phyloP scores from a whole-genome alignment of 2,113 vertebrate species.

The Megaptera novaeangliae region DNA sequence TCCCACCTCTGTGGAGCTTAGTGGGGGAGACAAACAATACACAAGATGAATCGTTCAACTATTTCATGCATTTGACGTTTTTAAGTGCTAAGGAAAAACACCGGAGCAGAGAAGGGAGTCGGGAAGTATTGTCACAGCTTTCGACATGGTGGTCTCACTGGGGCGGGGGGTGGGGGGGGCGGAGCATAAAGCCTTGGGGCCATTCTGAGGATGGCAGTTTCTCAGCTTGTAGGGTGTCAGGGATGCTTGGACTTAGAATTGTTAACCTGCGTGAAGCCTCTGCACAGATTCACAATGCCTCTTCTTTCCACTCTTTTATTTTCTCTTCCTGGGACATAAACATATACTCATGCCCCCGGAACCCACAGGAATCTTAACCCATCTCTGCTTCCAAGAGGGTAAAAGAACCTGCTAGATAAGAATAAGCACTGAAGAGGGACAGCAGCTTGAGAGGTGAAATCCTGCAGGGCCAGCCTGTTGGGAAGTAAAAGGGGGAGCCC shows the following conservation, averaged over 20 bases:
- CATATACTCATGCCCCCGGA: not conserved
- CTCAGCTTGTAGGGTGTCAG: not conserved
- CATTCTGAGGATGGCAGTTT: not conserved
- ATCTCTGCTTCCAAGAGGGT: not conserved
- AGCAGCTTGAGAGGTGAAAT: too few relatives aligned
- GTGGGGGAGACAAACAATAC: not conserved
- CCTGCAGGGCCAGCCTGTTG: not conserved
- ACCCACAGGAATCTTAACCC: not conserved
- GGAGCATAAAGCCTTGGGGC: not conserved
- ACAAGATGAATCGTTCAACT: not conserved
- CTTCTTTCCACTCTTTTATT: not conserved
- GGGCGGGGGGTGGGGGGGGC: not conserved
- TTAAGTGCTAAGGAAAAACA: not conserved
- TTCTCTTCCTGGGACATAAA: not conserved
- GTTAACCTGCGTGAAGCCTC: not conserved
- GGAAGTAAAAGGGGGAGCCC: not conserved
- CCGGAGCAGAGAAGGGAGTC: not conserved
- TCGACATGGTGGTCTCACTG: not conserved
- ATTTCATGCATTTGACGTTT: not conserved
- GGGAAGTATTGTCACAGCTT: accelerated
- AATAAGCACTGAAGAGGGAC: not conserved
- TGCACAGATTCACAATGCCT: accelerated
- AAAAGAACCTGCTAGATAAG: not conserved
- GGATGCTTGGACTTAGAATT: not conserved
- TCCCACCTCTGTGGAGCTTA: not conserved